phyloP scores from a whole-genome alignment of 2,888 invertebrate species.

The Cantharis flavilabris region DNA sequence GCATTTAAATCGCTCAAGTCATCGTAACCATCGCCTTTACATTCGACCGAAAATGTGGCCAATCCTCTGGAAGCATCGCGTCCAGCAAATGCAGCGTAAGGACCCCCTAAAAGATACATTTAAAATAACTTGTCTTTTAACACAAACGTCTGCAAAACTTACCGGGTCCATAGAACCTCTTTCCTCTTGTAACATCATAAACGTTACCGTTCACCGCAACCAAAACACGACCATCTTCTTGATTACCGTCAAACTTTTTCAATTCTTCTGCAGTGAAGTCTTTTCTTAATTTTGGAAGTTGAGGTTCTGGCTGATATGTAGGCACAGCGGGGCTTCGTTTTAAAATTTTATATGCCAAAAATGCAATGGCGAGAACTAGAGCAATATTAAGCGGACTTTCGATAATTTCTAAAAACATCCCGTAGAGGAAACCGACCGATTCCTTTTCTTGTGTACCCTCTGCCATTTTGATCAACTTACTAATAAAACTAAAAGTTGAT shows the following conservation, averaged over 20 bases:
- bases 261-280: conserved; percentile 92
- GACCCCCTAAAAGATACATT: conserved; percentile 71
- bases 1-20: conserved; percentile 92
- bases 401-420: conserved; percentile 65
- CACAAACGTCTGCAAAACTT: conserved; percentile 39
- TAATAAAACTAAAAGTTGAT: conserved; percentile 6
- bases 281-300: conserved; percentile 81
- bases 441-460: conserved; percentile 43
- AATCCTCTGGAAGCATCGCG: conserved; percentile 93
- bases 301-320: conserved; percentile 58
- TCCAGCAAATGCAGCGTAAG: conserved; percentile 93
- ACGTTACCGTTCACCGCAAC: conserved; percentile 94
- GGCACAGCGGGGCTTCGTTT: conserved; percentile 58
- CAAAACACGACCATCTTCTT: conserved; percentile 84
- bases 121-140: no score
- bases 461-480: conserved; percentile 45
- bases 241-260: conserved; percentile 83
- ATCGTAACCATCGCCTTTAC: conserved; percentile 84
- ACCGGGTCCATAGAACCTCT: conserved; percentile 94
- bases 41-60: conserved; percentile 88
- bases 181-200: conserved; percentile 91
- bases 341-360: conserved; percentile 76
- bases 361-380: conserved; percentile 69
- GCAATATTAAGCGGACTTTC: conserved; percentile 73
- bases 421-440: conserved; percentile 50